Percentiles rank a stretch among this genome's conserved stretches.
These are phyloP conservation scores for Paracyclopina nana DNA, from an alignment of 1,140 invertebrate species.

Conservation along the genomic window DNA sequence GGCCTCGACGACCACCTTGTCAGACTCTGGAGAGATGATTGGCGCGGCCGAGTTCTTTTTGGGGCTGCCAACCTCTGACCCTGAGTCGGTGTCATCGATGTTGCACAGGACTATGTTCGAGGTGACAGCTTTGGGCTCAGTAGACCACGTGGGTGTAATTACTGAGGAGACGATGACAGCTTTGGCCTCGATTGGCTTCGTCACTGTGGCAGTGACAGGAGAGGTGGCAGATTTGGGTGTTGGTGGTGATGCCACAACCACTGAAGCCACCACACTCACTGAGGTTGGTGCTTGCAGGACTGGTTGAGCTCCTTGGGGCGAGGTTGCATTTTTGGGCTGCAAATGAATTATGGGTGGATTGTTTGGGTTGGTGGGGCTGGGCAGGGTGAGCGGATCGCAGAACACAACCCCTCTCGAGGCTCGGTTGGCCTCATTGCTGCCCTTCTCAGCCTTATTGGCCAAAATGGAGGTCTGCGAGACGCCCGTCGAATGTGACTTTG, in stretches of 20 bases:
- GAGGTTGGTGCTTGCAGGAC: too few species aligned
- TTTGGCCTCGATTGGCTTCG: background rate
- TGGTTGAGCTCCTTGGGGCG: too few species aligned
- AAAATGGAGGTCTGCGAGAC: constrained; percentile 15
- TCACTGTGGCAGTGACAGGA: constrained; percentile 15
- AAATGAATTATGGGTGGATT: constrained; percentile 16
- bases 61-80: background rate
- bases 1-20: background rate
- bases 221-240: constrained; percentile 30
- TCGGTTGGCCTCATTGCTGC: background rate
- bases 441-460: background rate
- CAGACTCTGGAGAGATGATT: background rate
- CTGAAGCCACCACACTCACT: too few species aligned
- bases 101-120: constrained; percentile 25
- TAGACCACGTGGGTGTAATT: constrained; percentile 10
- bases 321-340: too few species aligned
- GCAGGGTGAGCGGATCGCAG: constrained; percentile 14
- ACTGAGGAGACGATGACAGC: too few species aligned
- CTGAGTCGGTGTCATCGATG: background rate
- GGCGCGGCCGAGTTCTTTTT: background rate
- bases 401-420: constrained; percentile 7
- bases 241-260: constrained; percentile 17
- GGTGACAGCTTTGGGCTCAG: constrained; percentile 12
- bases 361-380: constrained; percentile 15
- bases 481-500: constrained; percentile 22